Percentiles rank a stretch among this genome's conserved stretches.
Conservation (phyloP, 2,113 vertebrate species). For the Macrotis lagotis region DNA sequence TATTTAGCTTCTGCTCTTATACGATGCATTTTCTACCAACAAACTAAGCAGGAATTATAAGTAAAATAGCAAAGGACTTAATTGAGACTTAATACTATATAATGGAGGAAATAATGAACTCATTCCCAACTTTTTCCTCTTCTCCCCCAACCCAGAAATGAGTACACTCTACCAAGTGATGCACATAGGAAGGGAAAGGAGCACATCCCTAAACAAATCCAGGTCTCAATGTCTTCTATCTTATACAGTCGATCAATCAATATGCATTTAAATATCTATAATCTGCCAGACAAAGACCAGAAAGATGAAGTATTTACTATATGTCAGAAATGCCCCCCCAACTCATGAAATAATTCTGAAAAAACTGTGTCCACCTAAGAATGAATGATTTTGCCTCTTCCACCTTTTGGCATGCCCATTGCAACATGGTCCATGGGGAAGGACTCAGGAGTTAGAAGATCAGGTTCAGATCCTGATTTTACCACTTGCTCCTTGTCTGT, state of each 20-base stretch:
- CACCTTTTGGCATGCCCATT: not conserved
- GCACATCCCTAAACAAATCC: not conserved
- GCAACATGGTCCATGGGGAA: not conserved
- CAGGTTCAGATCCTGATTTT: not conserved
- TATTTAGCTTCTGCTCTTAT: not conserved
- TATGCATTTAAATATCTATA: not conserved
- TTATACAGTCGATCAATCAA: not conserved
- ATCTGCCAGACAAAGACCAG: not conserved
- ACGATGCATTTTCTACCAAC: not conserved
- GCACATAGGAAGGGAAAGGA: not conserved
- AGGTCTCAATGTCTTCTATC: not conserved
- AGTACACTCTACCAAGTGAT: not conserved
- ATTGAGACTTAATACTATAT: not conserved
- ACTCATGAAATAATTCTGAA: not conserved
- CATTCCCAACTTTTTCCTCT: not conserved
- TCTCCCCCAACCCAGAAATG: not conserved
- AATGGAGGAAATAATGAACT: not conserved
- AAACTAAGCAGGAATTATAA: not conserved
- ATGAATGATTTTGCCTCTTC: not conserved
- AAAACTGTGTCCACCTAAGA: too few species aligned
- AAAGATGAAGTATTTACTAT: too few species aligned
- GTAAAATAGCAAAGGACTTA: not conserved
- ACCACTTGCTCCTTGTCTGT: not conserved
- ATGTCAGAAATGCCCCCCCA: too few species aligned
- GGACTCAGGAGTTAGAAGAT: not conserved